Conservation (phyloP, 2,797 vertebrate species). For the Sciurus vulgaris region DNA sequence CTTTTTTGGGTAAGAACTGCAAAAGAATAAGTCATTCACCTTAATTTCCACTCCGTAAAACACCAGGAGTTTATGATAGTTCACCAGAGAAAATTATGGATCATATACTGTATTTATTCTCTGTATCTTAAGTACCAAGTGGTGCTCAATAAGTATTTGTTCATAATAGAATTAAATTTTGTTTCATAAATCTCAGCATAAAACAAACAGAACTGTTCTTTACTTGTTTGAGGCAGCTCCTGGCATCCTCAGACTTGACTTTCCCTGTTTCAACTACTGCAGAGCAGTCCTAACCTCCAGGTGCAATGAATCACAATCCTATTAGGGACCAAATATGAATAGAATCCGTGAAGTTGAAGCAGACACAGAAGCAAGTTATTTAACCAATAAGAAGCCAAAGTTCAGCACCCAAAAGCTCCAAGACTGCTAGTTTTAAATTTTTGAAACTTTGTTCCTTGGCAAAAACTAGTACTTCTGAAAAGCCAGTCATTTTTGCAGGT, state of each 20-base stretch:
- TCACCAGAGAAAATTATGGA: slow-evolving; percentile 56
- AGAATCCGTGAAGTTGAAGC: not conserved
- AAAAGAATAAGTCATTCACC: slow-evolving; percentile 37
- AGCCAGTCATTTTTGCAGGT: not conserved
- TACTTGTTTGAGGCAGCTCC: not conserved
- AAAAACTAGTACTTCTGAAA: slow-evolving; percentile 7
- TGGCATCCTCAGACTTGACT: not conserved
- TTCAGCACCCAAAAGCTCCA: not conserved
- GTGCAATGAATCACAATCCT: not conserved
- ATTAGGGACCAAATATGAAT: slow-evolving; percentile 33
- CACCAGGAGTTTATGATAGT: slow-evolving; percentile 51
- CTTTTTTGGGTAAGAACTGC: slow-evolving; percentile 39
- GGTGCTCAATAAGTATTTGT: slow-evolving; percentile 42
- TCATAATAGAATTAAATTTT: slow-evolving; percentile 67
- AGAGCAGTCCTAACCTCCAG: not conserved
- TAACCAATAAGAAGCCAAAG: not conserved
- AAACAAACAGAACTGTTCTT: not conserved
- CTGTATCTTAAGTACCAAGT: slow-evolving; percentile 55
- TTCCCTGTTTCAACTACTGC: not conserved
- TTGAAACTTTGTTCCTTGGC: slow-evolving; percentile 5
- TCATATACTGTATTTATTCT: slow-evolving; percentile 54
- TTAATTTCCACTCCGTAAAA: slow-evolving; percentile 53
- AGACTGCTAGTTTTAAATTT: slow-evolving; percentile 15
- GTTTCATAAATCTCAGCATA: slow-evolving; percentile 42
- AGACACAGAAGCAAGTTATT: slow-evolving; percentile 2